phyloP scores from a whole-genome alignment of 2,888 invertebrate species.

The Pantelozetes paolii region DNA sequence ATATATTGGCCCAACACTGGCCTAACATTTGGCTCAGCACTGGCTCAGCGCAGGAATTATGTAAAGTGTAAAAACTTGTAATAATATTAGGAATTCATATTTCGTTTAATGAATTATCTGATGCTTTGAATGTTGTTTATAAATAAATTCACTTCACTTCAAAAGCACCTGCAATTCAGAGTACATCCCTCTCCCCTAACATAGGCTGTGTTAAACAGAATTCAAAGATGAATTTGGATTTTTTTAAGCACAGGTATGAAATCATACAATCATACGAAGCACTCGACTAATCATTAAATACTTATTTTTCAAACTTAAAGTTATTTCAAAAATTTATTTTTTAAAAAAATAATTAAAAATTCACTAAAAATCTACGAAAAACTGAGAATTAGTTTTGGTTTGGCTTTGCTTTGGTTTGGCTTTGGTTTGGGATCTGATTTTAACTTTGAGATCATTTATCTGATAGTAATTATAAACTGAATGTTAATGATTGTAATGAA shows the following conservation, averaged over 20 bases:
- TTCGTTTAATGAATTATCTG: constrained; percentile 23
- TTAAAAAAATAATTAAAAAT: neutral
- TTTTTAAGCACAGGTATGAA: neutral
- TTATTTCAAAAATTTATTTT: neutral
- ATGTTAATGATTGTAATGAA: constrained; percentile 2
- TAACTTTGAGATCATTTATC: no score
- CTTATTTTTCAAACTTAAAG: neutral
- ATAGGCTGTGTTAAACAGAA: neutral
- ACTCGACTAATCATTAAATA: neutral
- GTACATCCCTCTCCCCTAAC: neutral
- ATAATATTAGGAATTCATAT: constrained; percentile 31
- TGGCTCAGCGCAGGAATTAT: neutral
- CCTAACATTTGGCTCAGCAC: neutral
- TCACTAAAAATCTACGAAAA: neutral
- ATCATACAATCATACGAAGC: neutral
- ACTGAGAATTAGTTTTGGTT: neutral
- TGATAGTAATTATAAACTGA: neutral
- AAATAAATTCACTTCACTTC: constrained; percentile 17
- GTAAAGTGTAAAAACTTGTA: constrained; percentile 30
- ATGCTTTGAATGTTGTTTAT: constrained; percentile 8
- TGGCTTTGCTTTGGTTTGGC: neutral
- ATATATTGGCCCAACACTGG: neutral
- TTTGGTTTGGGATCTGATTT: no score
- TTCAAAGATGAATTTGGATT: constrained; percentile 18
- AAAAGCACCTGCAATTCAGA: constrained; percentile 22